Evolutionary conservation across 2,797 vertebrate genomes (phyloP).

Genomic region (Aphelocoma californica): DNA sequence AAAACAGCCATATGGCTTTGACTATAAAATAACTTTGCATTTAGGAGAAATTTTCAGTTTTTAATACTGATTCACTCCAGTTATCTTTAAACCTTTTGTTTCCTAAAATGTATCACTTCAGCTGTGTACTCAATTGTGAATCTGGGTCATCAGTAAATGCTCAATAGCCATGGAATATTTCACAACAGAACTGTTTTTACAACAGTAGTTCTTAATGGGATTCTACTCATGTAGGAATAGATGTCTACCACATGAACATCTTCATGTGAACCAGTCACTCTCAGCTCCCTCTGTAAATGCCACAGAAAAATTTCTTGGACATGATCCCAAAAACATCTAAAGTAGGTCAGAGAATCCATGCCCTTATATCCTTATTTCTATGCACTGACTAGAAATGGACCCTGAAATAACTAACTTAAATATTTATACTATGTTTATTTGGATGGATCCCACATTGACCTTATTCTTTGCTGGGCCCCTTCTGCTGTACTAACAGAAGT

Average conservation of each 20-base stretch:
- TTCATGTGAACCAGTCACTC: background rate
- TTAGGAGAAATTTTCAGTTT: background rate
- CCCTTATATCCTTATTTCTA: background rate
- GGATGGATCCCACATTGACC: background rate
- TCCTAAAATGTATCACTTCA: background rate
- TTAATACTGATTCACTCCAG: background rate
- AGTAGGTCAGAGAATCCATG: background rate
- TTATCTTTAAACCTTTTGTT: background rate
- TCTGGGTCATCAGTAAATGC: background rate
- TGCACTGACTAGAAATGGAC: background rate
- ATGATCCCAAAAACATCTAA: background rate
- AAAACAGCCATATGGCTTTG: background rate
- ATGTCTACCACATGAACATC: background rate
- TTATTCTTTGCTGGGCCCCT: background rate
- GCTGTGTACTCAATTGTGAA: background rate
- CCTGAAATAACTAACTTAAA: background rate
- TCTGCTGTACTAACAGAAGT: background rate
- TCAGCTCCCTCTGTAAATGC: background rate
- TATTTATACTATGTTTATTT: background rate
- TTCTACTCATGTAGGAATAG: background rate
- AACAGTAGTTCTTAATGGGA: background rate
- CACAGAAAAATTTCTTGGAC: background rate
- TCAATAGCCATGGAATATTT: background rate
- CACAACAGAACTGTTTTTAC: background rate
- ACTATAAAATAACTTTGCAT: background rate